phyloP scores from a whole-genome alignment of 2,888 invertebrate species.

The Ectropis crepuscularia region DNA sequence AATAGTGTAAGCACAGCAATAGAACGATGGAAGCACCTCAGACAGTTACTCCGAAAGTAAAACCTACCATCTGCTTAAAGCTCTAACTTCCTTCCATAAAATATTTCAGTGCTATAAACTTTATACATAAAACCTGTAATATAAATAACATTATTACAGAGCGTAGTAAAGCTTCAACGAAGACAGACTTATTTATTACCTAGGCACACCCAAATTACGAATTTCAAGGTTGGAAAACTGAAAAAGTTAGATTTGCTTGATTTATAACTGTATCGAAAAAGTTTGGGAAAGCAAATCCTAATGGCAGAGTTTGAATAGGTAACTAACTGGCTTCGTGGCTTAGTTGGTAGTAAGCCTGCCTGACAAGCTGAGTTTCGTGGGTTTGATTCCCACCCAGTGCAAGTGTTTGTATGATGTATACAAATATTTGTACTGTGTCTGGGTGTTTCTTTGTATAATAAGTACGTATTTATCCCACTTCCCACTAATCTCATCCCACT shows the following conservation, averaged over 20 bases:
- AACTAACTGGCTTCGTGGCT: background rate
- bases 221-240: slow-evolving; percentile 18
- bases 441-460: too few relatives aligned
- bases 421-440: too few relatives aligned
- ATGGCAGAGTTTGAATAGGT: background rate
- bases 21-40: background rate
- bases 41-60: background rate
- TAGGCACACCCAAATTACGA: slow-evolving; percentile 12
- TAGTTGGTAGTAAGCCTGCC: too few relatives aligned
- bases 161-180: slow-evolving; percentile 8
- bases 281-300: slow-evolving; percentile 14
- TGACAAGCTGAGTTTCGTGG: too few relatives aligned
- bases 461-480: too few relatives aligned
- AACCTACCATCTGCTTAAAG: slow-evolving; percentile 8
- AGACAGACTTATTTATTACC: slow-evolving; percentile 20
- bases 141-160: slow-evolving; percentile 13
- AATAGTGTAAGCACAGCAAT: background rate
- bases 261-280: slow-evolving; percentile 24
- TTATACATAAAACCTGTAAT: slow-evolving; percentile 8
- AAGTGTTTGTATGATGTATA: too few relatives aligned
- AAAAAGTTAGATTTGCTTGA: slow-evolving; percentile 34
- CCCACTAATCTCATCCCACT: too few relatives aligned
- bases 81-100: slow-evolving; percentile 9
- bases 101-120: slow-evolving; percentile 11
- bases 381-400: too few relatives aligned